Base-by-base conservation (phyloP, 2,113 vertebrate species). In the Gavialis gangeticus region DNA sequence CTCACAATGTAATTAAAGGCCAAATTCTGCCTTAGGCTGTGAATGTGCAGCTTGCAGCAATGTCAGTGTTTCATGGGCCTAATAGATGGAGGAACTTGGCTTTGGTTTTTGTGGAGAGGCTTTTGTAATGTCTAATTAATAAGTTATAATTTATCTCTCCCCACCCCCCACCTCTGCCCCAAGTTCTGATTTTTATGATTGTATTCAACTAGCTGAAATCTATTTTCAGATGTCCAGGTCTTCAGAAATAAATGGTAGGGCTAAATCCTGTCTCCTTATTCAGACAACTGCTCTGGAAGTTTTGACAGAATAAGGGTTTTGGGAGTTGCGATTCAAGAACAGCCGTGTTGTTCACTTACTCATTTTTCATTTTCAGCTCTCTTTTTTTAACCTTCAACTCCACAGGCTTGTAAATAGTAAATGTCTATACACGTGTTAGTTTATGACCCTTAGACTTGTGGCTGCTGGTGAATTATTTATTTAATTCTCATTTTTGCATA, bases 341-440 rank as follows among this genome's bases (percentile, higher is more conserved):
- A 69, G 85, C 77, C 69, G 3, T 82, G 27, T 10, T 87, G 37
- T 79, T 87, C 79, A 84, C 18, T 86, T 96, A 90, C 17, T 90
- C 92, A 94, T 95, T 95, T 94, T 94, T 85, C 63, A 89, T 87
- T 87, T 93, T 91, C 14, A 3, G 62, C 64, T 89, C 28, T 93
- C 85, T 82, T 46, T 87, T 96, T 94, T 93, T 89, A 94, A 90
- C 54, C 13, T 85, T 22, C 11, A 87, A 8, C 27, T 2, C 2
- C 54, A 64, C 91, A 85, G 54, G 78, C 56, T 95, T 92, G 62
- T 2, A 82, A 90, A 73, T 82, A 94, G 8, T 81, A 87, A 63
- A 85, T 90, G 80, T 69, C 90, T 81, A 25, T 92, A 64, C n/a
- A 24, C 57, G 17, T 82, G 54, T 14, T 77, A 9, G 69, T 96